These are phyloP conservation scores for Abramis brama DNA, from an alignment of 2,113 vertebrate species.

Conservation along the genomic window DNA sequence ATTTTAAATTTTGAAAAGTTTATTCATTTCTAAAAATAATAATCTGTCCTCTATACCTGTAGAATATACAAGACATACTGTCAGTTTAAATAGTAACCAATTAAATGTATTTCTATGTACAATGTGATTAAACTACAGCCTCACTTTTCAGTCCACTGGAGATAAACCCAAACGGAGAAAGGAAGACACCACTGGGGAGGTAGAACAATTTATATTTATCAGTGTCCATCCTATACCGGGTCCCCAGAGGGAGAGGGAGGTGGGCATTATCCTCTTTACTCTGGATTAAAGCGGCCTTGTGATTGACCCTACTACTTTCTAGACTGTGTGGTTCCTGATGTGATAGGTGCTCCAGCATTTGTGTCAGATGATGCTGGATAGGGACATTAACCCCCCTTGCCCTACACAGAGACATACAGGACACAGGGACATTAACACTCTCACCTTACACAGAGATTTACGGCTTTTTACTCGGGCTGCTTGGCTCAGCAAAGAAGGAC, in stretches of 20 bases:
- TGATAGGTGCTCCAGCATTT: constrained; percentile 15
- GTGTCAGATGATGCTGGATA: constrained; percentile 27
- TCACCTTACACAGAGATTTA: constrained; percentile 15
- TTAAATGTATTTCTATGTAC: constrained; percentile 20
- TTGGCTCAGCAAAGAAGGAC: not conserved
- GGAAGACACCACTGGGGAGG: not conserved
- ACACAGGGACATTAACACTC: constrained; percentile 25
- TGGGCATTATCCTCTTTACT: constrained; percentile 36
- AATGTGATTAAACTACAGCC: not conserved
- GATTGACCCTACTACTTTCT: constrained; percentile 29
- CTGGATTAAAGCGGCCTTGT: constrained; percentile 25
- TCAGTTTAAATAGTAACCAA: not conserved
- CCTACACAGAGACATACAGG: constrained; percentile 13
- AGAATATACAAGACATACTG: not conserved
- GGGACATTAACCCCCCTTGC: constrained; percentile 8
- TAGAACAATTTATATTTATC: constrained; percentile 30
- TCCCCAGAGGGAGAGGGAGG: not conserved
- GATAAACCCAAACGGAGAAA: not conserved
- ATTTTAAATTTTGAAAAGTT: not conserved
- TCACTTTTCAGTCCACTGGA: not conserved
- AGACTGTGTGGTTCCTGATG: constrained; percentile 27
- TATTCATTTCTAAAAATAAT: not conserved
- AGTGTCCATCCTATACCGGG: constrained; percentile 1
- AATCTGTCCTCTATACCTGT: not conserved
- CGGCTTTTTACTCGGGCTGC: not conserved